Evolutionary conservation across 2,797 vertebrate genomes (phyloP).

Genomic region (Enteromius trimaculatus): DNA sequence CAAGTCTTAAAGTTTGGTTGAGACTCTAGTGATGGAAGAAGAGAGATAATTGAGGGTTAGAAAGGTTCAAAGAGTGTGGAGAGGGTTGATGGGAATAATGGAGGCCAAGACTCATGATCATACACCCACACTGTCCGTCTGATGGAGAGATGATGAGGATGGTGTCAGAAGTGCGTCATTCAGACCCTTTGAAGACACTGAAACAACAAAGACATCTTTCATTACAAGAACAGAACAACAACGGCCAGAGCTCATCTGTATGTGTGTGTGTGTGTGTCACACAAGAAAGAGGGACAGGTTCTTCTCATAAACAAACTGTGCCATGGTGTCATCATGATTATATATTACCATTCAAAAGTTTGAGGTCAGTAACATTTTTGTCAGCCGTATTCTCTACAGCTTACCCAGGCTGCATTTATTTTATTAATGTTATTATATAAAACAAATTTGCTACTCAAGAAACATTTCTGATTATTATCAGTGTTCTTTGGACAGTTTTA

Average conservation of each 20-base stretch:
- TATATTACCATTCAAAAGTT: neutral
- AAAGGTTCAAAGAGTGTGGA: neutral
- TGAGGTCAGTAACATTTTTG: neutral
- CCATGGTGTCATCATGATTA: neutral
- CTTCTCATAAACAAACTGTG: neutral
- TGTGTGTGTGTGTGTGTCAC: neutral
- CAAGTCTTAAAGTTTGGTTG: neutral
- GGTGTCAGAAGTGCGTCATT: neutral
- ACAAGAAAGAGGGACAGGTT: neutral
- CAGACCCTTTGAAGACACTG: constrained; percentile 2
- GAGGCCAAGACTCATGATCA: neutral
- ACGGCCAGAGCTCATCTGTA: neutral
- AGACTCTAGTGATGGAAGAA: too few species aligned
- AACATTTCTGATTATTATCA: too few species aligned
- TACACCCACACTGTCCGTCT: neutral
- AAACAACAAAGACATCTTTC: neutral
- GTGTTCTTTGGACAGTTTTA: too few species aligned
- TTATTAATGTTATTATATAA: too few species aligned
- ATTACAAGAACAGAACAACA: neutral
- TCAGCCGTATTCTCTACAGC: too few species aligned
- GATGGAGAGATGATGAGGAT: neutral
- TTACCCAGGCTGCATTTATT: too few species aligned
- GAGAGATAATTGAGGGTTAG: neutral
- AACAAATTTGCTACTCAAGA: too few species aligned
- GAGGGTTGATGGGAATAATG: neutral